These are phyloP conservation scores for Drosophila simulans DNA, from an alignment of 1,140 invertebrate genomes.

Conservation along the genomic window DNA sequence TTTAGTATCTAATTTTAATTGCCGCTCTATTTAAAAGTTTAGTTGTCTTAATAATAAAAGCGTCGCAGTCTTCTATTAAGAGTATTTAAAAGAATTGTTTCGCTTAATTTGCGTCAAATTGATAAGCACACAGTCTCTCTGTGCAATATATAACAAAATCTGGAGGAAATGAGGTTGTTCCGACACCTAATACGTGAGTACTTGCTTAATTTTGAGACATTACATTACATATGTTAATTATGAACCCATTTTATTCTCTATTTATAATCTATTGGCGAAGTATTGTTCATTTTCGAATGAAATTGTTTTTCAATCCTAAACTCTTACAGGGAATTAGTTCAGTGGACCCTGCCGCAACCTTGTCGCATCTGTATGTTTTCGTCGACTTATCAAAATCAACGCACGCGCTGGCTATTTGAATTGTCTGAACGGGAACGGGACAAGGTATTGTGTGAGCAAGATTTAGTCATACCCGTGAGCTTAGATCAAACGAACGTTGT, in stretches of 20 bases:
- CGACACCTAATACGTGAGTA: background rate
- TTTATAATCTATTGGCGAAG: too few relatives aligned
- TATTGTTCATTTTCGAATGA: background rate
- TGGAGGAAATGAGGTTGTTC: conserved; percentile 7
- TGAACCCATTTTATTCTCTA: too few relatives aligned
- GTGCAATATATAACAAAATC: conserved; percentile 3
- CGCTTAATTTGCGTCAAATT: conserved; percentile 14
- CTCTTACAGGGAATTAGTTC: conserved; percentile 13
- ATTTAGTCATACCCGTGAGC: conserved; percentile 40
- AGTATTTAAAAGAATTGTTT: conserved; percentile 1
- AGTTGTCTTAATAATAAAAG: background rate
- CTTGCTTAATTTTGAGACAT: background rate
- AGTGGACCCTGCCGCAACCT: background rate
- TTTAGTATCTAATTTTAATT: background rate
- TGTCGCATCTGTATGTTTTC: conserved; percentile 5
- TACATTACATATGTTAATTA: background rate
- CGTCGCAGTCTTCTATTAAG: background rate
- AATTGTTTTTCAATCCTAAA: background rate
- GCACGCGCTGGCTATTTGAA: conserved; percentile 21
- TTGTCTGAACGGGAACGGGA: conserved; percentile 15
- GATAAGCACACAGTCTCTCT: conserved; percentile 15
- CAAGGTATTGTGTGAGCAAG: conserved; percentile 9
- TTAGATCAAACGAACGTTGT: conserved; percentile 7
- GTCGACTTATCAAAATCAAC: conserved; percentile 31
- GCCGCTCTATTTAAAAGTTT: background rate